Evolutionary conservation across 2,113 vertebrate species (phyloP).

Genomic region (Mastomys natalensis): DNA sequence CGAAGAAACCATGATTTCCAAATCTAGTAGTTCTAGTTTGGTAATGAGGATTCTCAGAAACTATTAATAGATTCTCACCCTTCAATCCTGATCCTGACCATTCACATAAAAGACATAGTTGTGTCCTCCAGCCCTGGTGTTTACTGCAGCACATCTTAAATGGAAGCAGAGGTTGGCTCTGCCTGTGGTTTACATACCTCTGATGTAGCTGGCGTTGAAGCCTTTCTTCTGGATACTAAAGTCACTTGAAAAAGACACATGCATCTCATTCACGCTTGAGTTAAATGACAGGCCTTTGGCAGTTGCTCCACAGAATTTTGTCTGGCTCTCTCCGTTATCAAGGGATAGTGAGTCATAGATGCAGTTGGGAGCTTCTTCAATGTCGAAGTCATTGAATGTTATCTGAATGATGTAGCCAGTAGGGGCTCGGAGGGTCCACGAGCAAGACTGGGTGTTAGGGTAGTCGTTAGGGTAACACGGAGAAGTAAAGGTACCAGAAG

Average conservation of each 20-base stretch:
- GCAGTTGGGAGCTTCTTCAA: slow-evolving; percentile 96
- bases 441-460: slow-evolving; percentile 91
- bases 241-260: slow-evolving; percentile 94
- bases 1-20: slow-evolving; percentile 33
- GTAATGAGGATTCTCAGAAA: slow-evolving; percentile 53
- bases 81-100: slow-evolving; percentile 57
- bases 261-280: slow-evolving; percentile 95
- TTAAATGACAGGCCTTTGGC: slow-evolving; percentile 95
- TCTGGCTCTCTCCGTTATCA: slow-evolving; percentile 90
- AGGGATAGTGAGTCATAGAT: slow-evolving; percentile 94
- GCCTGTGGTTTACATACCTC: slow-evolving; percentile 89
- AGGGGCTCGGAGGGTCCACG: slow-evolving; percentile 94
- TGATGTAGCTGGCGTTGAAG: slow-evolving; percentile 93
- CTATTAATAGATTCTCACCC: slow-evolving; percentile 59
- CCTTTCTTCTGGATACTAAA: slow-evolving; percentile 98
- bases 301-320: slow-evolving; percentile 94
- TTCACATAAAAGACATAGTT: slow-evolving; percentile 66
- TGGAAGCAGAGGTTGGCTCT: slow-evolving; percentile 30
- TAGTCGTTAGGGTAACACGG: slow-evolving; percentile 96
- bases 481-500: slow-evolving; percentile 92
- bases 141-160: slow-evolving; percentile 62
- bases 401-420: slow-evolving; percentile 95
- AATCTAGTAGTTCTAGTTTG: slow-evolving; percentile 29
- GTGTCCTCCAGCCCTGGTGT: slow-evolving; percentile 35
- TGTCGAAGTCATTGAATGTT: slow-evolving; percentile 96